A percentile compares a stretch with the other conserved stretches of the same genome.
These are phyloP conservation scores for Brachyhypopomus occidentalis DNA, from an alignment of 2,113 vertebrate genomes.

Conservation along the genomic window DNA sequence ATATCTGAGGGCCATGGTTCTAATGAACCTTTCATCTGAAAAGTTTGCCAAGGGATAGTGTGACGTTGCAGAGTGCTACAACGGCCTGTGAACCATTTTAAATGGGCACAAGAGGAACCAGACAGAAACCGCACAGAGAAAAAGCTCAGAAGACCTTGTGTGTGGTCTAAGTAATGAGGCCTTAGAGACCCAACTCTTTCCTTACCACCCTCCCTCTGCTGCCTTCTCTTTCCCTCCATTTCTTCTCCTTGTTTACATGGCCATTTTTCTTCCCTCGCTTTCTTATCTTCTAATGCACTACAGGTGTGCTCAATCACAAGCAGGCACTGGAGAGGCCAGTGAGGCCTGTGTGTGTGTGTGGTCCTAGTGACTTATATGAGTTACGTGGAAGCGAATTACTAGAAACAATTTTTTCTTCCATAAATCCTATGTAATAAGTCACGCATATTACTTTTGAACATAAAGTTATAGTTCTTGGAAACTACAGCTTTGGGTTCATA, in stretches of 20 bases:
- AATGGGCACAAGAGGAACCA: slow-evolving; percentile 11
- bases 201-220: background rate
- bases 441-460: background rate
- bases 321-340: slow-evolving; percentile 24
- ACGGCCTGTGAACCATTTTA: slow-evolving; percentile 8
- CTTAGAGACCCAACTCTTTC: slow-evolving; percentile 31
- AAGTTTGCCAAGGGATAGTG: too few relatives aligned
- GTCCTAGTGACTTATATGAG: slow-evolving; percentile 20
- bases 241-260: slow-evolving; percentile 53
- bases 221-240: slow-evolving; percentile 23
- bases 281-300: slow-evolving; percentile 44
- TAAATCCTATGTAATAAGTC: background rate
- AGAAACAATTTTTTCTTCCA: slow-evolving; percentile 15
- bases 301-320: slow-evolving; percentile 52
- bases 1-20: background rate
- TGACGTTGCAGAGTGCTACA: background rate
- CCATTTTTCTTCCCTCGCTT: slow-evolving; percentile 42
- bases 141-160: slow-evolving; percentile 34
- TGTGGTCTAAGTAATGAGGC: slow-evolving; percentile 49
- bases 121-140: slow-evolving; percentile 22
- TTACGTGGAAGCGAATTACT: slow-evolving; percentile 21
- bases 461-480: background rate
- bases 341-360: slow-evolving; percentile 28
- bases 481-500: background rate
- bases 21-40: background rate